phyloP scores from a whole-genome alignment of 2,113 vertebrate species.

The Xiphorhynchus elegans region DNA sequence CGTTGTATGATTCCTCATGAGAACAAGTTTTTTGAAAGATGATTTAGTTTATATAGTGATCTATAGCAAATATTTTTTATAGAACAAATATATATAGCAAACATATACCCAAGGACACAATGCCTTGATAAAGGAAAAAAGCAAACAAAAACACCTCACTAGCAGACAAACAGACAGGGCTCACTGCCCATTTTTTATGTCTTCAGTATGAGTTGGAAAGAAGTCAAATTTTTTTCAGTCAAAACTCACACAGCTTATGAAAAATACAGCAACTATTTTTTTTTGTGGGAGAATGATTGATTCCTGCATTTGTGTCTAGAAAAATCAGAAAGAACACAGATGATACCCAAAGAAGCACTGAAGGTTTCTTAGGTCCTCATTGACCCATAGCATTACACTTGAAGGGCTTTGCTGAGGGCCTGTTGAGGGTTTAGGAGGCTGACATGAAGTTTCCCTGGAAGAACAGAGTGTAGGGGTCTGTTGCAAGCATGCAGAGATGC shows the following conservation, averaged over 20 bases:
- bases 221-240: background rate
- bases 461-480: background rate
- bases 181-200: background rate
- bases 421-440: background rate
- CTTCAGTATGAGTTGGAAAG: background rate
- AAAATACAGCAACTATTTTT: background rate
- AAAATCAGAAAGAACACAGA: background rate
- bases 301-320: background rate
- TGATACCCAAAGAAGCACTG: background rate
- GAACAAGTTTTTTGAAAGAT: background rate
- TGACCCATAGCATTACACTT: background rate
- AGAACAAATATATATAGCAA: background rate
- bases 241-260: background rate
- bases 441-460: background rate
- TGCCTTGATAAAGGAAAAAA: background rate
- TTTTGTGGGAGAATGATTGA: background rate
- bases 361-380: background rate
- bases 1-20: background rate
- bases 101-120: background rate
- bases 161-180: background rate
- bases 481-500: background rate
- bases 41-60: background rate
- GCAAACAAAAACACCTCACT: background rate
- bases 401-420: background rate
- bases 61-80: background rate